Conservation (phyloP, 2,888 invertebrate genomes). For the Aplocera efformata region DNA sequence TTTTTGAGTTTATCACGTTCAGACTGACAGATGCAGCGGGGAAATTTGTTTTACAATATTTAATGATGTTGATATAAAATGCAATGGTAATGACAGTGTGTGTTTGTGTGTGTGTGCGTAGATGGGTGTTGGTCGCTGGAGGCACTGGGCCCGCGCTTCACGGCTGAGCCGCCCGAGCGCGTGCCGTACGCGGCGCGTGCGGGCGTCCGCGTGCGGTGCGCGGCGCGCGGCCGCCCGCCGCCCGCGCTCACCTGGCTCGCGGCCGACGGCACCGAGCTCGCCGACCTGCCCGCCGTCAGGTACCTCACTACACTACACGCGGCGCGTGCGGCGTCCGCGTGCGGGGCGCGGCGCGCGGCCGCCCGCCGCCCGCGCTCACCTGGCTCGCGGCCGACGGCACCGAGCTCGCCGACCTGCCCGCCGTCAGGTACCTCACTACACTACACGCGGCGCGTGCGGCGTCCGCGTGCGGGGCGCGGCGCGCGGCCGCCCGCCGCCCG, state of each 20-base stretch:
- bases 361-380: constrained; percentile 43
- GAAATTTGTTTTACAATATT: no score
- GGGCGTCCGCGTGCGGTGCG: constrained; percentile 47
- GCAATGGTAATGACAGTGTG: no score
- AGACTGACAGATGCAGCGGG: no score
- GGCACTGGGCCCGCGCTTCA: constrained; percentile 47
- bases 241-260: constrained; percentile 49
- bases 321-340: constrained; percentile 38
- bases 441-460: constrained; percentile 32
- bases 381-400: constrained; percentile 51
- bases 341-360: constrained; percentile 47
- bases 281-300: constrained; percentile 42
- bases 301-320: constrained; percentile 26
- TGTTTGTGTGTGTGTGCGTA: constrained; percentile 8
- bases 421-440: constrained; percentile 36
- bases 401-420: constrained; percentile 37
- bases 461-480: constrained; percentile 48
- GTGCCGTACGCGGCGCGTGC: constrained; percentile 40
- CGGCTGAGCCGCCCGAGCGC: constrained; percentile 46
- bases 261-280: constrained; percentile 41
- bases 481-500: constrained; percentile 46
- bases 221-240: constrained; percentile 46
- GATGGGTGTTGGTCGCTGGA: constrained; percentile 23
- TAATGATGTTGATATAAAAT: no score
- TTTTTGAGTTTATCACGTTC: no score